Conservation (phyloP, 2,797 vertebrate species). For the Lepilemur ruficaudatus region DNA sequence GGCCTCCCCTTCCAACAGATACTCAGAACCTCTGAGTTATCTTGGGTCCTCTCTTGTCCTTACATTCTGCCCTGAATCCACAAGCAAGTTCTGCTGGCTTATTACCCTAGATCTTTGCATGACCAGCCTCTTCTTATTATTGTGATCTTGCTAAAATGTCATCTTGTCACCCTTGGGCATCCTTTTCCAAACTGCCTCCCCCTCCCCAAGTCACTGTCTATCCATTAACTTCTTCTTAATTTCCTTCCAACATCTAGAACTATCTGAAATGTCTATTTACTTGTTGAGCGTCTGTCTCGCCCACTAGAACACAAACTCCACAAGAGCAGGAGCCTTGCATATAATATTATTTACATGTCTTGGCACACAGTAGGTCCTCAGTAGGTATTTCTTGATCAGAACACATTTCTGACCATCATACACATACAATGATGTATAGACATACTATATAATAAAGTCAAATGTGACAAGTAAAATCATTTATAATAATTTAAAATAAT, state of each 20-base stretch:
- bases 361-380: not conserved
- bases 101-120: not conserved
- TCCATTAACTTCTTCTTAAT: not conserved
- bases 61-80: not conserved
- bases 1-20: not conserved
- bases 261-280: not conserved
- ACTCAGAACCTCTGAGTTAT: not conserved
- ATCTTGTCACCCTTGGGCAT: not conserved
- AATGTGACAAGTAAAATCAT: not conserved
- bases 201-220: not conserved
- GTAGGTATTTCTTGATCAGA: not conserved
- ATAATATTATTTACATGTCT: not conserved
- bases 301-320: not conserved
- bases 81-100: not conserved
- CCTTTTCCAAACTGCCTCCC: not conserved
- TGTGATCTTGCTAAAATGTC: not conserved
- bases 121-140: not conserved
- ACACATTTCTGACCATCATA: not conserved
- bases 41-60: not conserved
- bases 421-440: not conserved
- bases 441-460: not conserved
- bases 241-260: not conserved
- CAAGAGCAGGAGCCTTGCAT: not conserved
- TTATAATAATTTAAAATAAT: slow-evolving; percentile 19
- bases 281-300: not conserved